phyloP scores from a whole-genome alignment of 2,797 vertebrate genomes.

The Sebastes kiyomatsui region DNA sequence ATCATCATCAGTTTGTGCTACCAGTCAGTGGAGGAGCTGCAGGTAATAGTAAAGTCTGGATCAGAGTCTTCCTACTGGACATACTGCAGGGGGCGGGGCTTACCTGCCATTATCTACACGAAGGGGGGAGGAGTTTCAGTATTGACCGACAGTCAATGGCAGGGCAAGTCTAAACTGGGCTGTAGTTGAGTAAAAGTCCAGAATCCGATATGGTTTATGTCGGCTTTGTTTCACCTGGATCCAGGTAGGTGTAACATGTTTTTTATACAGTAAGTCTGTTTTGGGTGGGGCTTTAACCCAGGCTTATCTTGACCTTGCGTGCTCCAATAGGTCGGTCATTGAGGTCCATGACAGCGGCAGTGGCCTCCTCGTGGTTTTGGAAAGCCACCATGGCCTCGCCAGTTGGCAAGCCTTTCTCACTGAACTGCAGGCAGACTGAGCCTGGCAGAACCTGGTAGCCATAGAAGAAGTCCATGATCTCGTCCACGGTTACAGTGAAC shows the following conservation, averaged over 20 bases:
- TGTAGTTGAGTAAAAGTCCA: conserved; percentile 4
- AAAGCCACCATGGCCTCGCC: conserved; percentile 99
- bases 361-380: conserved; percentile 96
- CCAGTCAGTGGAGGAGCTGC: conserved; percentile 43
- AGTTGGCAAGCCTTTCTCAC: conserved; percentile 96
- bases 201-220: not conserved
- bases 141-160: conserved; percentile 11
- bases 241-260: not conserved
- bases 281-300: conserved; percentile 81
- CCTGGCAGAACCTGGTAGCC: conserved; percentile 97
- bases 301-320: conserved; percentile 96
- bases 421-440: conserved; percentile 97
- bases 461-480: conserved; percentile 99
- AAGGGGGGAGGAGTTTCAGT: conserved; percentile 1
- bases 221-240: conserved; percentile 26
- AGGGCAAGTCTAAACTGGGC: not conserved
- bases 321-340: conserved; percentile 98
- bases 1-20: conserved; percentile 38
- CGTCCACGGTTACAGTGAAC: conserved; percentile 97
- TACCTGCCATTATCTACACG: conserved; percentile 54
- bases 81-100: conserved; percentile 21
- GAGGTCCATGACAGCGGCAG: conserved; percentile 95
- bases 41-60: conserved; percentile 36
- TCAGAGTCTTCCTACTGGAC: conserved; percentile 19
- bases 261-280: conserved; percentile 22